These are phyloP conservation scores for Yasuhikotakia modesta DNA, from an alignment of 2,797 vertebrate genomes.

Conservation along the genomic window DNA sequence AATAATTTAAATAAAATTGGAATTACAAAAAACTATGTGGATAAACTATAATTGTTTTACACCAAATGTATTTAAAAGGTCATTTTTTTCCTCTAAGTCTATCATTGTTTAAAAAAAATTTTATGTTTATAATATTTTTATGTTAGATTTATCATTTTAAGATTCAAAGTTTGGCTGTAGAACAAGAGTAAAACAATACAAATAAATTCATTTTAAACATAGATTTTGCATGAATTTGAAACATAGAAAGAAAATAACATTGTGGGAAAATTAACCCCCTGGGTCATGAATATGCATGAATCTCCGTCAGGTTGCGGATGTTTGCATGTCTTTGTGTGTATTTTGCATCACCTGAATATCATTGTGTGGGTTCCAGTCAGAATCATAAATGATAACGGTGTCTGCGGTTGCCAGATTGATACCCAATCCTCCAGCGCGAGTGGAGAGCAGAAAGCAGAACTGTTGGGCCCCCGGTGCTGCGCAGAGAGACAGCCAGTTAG, in stretches of 20 bases:
- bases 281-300: background rate
- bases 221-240: background rate
- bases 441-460: slow-evolving; percentile 96
- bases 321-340: background rate
- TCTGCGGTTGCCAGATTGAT: slow-evolving; percentile 96
- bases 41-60: too few species aligned
- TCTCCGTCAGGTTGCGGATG: background rate
- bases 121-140: too few species aligned
- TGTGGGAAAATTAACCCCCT: background rate
- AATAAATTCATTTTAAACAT: too few species aligned
- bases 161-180: too few species aligned
- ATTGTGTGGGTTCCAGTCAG: slow-evolving; percentile 98
- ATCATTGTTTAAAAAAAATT: too few species aligned
- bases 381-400: slow-evolving; percentile 96
- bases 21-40: too few species aligned
- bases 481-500: slow-evolving; percentile 39
- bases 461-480: slow-evolving; percentile 95
- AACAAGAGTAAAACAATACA: background rate
- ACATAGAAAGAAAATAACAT: too few species aligned
- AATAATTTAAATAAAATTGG: too few species aligned
- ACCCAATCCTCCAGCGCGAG: slow-evolving; percentile 92
- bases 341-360: slow-evolving; percentile 86
- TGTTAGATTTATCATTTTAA: too few species aligned
- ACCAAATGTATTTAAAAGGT: too few species aligned
- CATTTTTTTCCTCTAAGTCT: too few species aligned